These are phyloP conservation scores for Papilio protenor DNA, from an alignment of 2,888 invertebrate species.

Conservation along the genomic window DNA sequence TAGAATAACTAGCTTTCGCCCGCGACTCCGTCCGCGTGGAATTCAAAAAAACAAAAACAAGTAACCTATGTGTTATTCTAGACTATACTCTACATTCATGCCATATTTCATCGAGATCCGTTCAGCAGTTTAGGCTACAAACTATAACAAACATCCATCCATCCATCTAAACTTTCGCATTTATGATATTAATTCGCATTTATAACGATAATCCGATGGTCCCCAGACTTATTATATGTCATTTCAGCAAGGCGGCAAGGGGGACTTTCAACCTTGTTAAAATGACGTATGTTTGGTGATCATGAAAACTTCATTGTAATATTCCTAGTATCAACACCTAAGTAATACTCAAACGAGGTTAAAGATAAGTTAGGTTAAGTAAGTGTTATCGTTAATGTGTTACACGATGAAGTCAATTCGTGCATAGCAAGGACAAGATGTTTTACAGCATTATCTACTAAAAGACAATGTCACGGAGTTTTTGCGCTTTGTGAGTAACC, in stretches of 20 bases:
- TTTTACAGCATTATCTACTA: not conserved
- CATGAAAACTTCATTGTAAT: not conserved
- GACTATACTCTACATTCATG: too few relatives aligned
- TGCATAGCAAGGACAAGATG: slow-evolving; percentile 1
- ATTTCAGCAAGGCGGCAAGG: not conserved
- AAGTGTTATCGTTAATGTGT: not conserved
- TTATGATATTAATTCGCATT: too few relatives aligned
- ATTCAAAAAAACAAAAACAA: too few relatives aligned
- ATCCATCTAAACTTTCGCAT: too few relatives aligned
- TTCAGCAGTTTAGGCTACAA: too few relatives aligned
- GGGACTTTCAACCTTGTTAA: not conserved
- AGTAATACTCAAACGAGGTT: not conserved
- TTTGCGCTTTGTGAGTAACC: not conserved
- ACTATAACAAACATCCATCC: too few relatives aligned
- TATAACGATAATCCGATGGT: not conserved
- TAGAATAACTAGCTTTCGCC: too few relatives aligned
- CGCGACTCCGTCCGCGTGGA: too few relatives aligned
- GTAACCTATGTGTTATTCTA: too few relatives aligned
- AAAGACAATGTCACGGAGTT: not conserved
- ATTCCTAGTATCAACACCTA: not conserved
- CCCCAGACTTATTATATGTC: not conserved
- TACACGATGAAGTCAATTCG: not conserved
- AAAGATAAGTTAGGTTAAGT: slow-evolving; percentile 3
- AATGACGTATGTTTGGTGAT: not conserved
- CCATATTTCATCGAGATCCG: too few relatives aligned